A percentile compares a stretch with the other conserved stretches of the same genome.
Conservation (phyloP, 2,888 invertebrate species). For the Agrilus mali region DNA sequence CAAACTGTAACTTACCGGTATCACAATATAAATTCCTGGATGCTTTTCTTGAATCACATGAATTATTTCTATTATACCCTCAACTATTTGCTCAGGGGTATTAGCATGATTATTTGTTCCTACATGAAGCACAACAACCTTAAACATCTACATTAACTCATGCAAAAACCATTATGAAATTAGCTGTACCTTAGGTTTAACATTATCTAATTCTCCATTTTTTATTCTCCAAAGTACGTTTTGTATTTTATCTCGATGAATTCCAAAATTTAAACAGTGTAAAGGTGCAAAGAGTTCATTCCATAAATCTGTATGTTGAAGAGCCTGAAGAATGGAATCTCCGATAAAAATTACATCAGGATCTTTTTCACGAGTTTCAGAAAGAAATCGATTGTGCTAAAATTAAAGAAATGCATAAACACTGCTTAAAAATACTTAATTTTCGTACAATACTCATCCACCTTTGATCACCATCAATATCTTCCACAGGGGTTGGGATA, state of each 20-base stretch:
- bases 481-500: conserved; percentile 55
- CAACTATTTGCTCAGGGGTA: conserved; percentile 66
- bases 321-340: conserved; percentile 72
- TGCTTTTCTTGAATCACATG: conserved; percentile 62
- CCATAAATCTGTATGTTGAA: conserved; percentile 79
- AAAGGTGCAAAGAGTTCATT: conserved; percentile 82
- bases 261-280: conserved; percentile 85
- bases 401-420: conserved; percentile 20
- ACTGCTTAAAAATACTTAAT: not conserved
- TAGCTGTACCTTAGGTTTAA: conserved; percentile 65
- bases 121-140: conserved; percentile 77
- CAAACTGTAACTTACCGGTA: conserved; percentile 57
- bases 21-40: conserved; percentile 66
- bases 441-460: conserved; percentile 65
- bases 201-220: conserved; percentile 81
- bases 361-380: conserved; percentile 78
- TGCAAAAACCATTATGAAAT: conserved; percentile 1
- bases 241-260: conserved; percentile 77
- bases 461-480: conserved; percentile 72
- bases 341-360: conserved; percentile 88
- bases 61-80: conserved; percentile 70
- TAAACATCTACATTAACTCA: conserved; percentile 7
- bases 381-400: conserved; percentile 75
- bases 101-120: conserved; percentile 81
- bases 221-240: conserved; percentile 82